These are phyloP conservation scores for Chironex yamaguchii DNA, from an alignment of 30 jellyfish, hydroid and myxozoan genomes.

Conservation along the genomic window DNA sequence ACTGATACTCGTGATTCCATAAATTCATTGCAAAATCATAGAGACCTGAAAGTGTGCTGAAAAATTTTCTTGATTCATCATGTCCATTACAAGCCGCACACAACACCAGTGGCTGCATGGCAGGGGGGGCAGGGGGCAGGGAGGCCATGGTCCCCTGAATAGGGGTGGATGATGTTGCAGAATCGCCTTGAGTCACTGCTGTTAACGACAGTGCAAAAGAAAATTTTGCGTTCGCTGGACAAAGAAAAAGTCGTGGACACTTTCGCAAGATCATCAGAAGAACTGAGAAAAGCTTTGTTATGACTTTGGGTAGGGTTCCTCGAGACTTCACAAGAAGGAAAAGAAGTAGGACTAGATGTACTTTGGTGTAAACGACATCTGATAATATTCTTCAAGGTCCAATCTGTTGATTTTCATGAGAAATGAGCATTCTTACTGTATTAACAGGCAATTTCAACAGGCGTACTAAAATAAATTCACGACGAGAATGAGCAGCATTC, in stretches of 20 bases:
- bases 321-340: too few relatives aligned
- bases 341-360: too few relatives aligned
- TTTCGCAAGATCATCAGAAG: slow-evolving; percentile 15
- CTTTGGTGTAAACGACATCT: too few relatives aligned
- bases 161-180: slow-evolving; percentile 55
- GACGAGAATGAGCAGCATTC: too few relatives aligned
- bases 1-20: not conserved
- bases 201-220: slow-evolving; percentile 26
- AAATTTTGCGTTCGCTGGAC: slow-evolving; percentile 26
- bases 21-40: not conserved
- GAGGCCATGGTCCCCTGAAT: too few relatives aligned
- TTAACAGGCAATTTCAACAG: too few relatives aligned
- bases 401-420: too few relatives aligned
- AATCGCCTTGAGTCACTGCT: slow-evolving; percentile 39
- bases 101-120: too few relatives aligned
- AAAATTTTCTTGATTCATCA: not conserved
- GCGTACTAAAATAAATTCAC: too few relatives aligned
- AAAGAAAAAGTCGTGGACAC: slow-evolving; percentile 9
- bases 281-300: slow-evolving; percentile 7
- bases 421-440: too few relatives aligned
- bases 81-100: not conserved
- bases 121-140: too few relatives aligned
- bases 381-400: too few relatives aligned
- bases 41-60: not conserved
- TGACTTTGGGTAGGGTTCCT: not conserved